Conservation (phyloP, 2,797 vertebrate species). For the Sebastolobus altivelis region DNA sequence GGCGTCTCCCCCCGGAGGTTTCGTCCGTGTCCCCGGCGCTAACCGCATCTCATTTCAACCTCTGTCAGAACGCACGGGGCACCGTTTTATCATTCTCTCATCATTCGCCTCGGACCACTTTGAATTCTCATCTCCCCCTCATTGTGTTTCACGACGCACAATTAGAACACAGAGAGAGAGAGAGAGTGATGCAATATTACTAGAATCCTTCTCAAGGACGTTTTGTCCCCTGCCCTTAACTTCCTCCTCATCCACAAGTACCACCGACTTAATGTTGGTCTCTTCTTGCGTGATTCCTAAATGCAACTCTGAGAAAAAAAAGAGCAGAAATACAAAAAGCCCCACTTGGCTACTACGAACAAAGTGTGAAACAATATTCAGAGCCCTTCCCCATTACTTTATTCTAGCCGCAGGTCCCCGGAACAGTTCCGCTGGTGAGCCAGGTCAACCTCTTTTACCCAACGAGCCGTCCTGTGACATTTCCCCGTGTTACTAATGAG, state of each 20-base stretch:
- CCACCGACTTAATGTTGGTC: background rate
- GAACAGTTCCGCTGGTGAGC: conserved; percentile 53
- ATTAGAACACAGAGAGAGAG: conserved; percentile 46
- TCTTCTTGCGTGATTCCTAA: background rate
- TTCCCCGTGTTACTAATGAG: conserved; percentile 81
- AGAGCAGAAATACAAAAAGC: conserved; percentile 21
- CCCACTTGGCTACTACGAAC: conserved; percentile 4
- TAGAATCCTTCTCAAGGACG: conserved; percentile 49
- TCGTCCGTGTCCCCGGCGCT: conserved; percentile 63
- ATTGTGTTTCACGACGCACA: conserved; percentile 52
- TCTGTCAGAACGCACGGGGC: conserved; percentile 47
- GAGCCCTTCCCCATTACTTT: conserved; percentile 28
- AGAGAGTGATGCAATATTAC: conserved; percentile 56
- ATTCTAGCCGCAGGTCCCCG: conserved; percentile 36
- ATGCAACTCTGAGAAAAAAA: conserved; percentile 18
- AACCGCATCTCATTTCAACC: conserved; percentile 62
- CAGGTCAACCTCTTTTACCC: conserved; percentile 70
- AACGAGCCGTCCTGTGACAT: conserved; percentile 67
- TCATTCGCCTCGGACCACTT: conserved; percentile 49
- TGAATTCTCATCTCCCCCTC: conserved; percentile 62
- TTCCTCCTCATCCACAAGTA: conserved; percentile 17
- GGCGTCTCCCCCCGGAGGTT: conserved; percentile 73
- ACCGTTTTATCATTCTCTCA: conserved; percentile 64
- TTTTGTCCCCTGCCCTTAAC: conserved; percentile 18
- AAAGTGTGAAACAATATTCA: conserved; percentile 29